phyloP scores from a whole-genome alignment of 2,888 invertebrate species.

The Sepiola atlantica region DNA sequence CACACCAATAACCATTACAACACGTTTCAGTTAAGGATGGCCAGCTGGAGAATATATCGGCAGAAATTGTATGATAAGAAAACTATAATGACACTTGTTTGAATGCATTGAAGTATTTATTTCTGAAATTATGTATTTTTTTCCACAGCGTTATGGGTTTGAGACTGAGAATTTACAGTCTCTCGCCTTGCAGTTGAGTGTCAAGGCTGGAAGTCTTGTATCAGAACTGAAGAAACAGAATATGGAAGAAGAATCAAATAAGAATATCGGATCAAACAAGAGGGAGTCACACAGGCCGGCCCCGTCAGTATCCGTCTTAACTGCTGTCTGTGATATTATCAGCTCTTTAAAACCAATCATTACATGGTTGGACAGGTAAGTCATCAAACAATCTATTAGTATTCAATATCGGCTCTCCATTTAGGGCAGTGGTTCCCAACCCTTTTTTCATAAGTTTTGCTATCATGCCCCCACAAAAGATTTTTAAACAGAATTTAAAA shows the following conservation, averaged over 20 bases:
- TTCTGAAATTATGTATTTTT: conserved; percentile 53
- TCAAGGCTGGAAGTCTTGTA: conserved; percentile 85
- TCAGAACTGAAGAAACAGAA: conserved; percentile 79
- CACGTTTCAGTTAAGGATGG: background rate
- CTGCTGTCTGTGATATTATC: conserved; percentile 89
- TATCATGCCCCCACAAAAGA: too few relatives aligned
- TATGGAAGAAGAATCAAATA: conserved; percentile 76
- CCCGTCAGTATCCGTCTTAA: conserved; percentile 77
- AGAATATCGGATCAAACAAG: conserved; percentile 56
- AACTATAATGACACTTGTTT: background rate
- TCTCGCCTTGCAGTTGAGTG: conserved; percentile 88
- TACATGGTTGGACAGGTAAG: conserved; percentile 90
- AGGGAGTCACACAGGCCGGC: conserved; percentile 51
- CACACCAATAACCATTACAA: too few relatives aligned
- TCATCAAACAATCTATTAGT: background rate
- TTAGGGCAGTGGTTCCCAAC: too few relatives aligned
- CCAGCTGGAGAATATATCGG: background rate
- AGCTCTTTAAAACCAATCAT: conserved; percentile 89
- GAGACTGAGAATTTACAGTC: conserved; percentile 93
- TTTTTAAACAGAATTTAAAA: too few relatives aligned
- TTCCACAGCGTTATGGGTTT: conserved; percentile 88
- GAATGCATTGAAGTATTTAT: background rate
- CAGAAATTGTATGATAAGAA: background rate
- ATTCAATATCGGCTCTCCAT: too few relatives aligned
- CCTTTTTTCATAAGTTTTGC: too few relatives aligned